Base-by-base conservation (phyloP, 53 echinoderm and acorn worm species). In the Actinopyga echinites region DNA sequence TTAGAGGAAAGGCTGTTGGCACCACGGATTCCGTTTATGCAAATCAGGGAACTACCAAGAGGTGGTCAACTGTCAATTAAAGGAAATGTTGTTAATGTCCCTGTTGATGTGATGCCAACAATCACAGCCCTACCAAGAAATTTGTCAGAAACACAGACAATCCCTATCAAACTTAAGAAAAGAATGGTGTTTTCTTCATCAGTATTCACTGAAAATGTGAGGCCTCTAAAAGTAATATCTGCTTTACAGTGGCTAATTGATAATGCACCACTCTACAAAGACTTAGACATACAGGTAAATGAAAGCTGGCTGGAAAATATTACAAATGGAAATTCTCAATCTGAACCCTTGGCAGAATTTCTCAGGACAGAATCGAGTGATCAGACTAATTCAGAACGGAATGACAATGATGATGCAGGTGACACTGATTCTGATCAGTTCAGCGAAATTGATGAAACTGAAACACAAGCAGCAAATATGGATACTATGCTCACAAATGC, bases 31-130 rank as follows among this genome's bases (percentile, higher is more conserved):
- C n/a, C n/a, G n/a, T n/a, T n/a, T n/a, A n/a, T n/a, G n/a, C n/a
- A n/a, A n/a, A n/a, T n/a, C n/a, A 30, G 85, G 35, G 85, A 89
- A 79, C 37, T 89, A 28, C 89, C 89, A 15, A 89, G 80, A 68
- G 89, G 84, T 24, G 57, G 85, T 53, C 89, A 89, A 33, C 29
- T 79, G 13, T 79, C 78, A 0, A 65, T 89, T 4, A 89, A 40
- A 56, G 89, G 89, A 6, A 89, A 66, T 67, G 80, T 89, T 66
- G 84, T 89, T 0, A 89, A 89, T 85, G 89, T 89, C 0, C 79
- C 85, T 15, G 84, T 75, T 34, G 84, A 89, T 66, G 71, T 89
- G 12, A 45, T 69, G 52, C 84, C 84, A 26, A 89, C 85, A 15
- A 30, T 89, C 8, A 84, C 56, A 20, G 57, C 84, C 15, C 60